These are phyloP conservation scores for Leptinotarsa defecta DNA, from an alignment of 1,140 invertebrate genomes.

Conservation along the genomic window DNA sequence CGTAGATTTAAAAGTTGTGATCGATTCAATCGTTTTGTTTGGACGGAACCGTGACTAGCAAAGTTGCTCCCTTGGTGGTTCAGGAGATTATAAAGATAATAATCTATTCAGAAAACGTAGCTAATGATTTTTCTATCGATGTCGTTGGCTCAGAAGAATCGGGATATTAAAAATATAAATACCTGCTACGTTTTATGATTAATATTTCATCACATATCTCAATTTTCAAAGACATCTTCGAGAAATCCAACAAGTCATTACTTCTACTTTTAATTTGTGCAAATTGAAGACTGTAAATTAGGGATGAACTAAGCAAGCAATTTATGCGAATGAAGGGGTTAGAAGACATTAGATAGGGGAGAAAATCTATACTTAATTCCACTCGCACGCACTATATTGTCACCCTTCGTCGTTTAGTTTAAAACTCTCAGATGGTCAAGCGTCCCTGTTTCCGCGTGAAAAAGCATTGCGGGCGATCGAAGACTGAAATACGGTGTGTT, in stretches of 20 bases:
- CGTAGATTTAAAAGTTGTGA: no score
- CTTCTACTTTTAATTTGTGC: slow-evolving; percentile 44
- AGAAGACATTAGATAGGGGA: slow-evolving; percentile 47
- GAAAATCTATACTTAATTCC: slow-evolving; percentile 50
- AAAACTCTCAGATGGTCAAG: slow-evolving; percentile 37
- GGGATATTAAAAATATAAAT: no score
- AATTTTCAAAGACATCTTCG: slow-evolving; percentile 19
- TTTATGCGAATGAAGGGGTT: slow-evolving; percentile 49
- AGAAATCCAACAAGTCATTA: slow-evolving; percentile 38
- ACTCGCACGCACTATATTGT: slow-evolving; percentile 41
- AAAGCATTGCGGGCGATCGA: slow-evolving; percentile 15
- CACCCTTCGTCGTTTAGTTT: slow-evolving; percentile 38
- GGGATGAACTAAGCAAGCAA: slow-evolving; percentile 45
- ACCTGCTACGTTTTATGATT: neutral
- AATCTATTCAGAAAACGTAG: no score
- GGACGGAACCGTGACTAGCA: no score
- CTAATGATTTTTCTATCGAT: no score
- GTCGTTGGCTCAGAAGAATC: no score
- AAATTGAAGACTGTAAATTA: slow-evolving; percentile 49
- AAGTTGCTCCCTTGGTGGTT: no score
- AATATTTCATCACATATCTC: neutral
- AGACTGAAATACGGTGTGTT: neutral
- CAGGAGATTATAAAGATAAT: no score
- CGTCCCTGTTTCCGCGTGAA: slow-evolving; percentile 25
- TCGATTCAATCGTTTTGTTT: no score